Evolutionary conservation across 2,888 invertebrate species (phyloP).

Genomic region (Diadromus collaris): DNA sequence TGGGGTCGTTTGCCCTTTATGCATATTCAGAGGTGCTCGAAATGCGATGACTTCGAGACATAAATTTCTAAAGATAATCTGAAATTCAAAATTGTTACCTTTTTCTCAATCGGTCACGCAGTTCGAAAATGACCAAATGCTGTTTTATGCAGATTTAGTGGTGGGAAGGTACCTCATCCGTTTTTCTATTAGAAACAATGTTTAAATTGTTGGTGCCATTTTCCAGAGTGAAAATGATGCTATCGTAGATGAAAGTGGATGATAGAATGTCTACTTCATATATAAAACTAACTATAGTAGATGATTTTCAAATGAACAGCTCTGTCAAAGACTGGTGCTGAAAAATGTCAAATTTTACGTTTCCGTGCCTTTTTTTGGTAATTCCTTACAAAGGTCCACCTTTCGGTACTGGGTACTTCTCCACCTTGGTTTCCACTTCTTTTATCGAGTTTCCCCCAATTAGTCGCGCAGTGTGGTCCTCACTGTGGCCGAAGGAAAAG

Average conservation of each 20-base stretch:
- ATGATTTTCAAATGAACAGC: not conserved
- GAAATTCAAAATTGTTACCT: not conserved
- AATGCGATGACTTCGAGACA: not conserved
- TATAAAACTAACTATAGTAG: not conserved
- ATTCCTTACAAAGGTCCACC: constrained; percentile 6
- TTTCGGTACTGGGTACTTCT: constrained; percentile 1
- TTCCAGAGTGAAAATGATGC: not conserved
- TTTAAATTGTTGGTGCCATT: not conserved
- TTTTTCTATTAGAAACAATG: not conserved
- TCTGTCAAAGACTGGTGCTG: not conserved
- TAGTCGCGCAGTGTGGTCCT: constrained; percentile 33
- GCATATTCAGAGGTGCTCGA: not conserved
- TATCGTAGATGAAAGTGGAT: not conserved
- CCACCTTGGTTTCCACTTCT: constrained; percentile 9
- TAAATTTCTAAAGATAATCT: too few species aligned
- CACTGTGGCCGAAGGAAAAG: constrained; percentile 6
- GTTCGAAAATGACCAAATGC: not conserved
- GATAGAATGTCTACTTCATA: not conserved
- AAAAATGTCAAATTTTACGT: not conserved
- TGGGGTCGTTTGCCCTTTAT: not conserved
- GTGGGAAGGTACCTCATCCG: not conserved
- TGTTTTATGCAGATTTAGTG: not conserved
- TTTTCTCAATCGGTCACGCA: not conserved
- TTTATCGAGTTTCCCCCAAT: constrained; percentile 30
- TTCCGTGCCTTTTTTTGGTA: not conserved